Evolutionary conservation across 2,113 vertebrate genomes (phyloP).

Genomic region (Emberiza fucata): DNA sequence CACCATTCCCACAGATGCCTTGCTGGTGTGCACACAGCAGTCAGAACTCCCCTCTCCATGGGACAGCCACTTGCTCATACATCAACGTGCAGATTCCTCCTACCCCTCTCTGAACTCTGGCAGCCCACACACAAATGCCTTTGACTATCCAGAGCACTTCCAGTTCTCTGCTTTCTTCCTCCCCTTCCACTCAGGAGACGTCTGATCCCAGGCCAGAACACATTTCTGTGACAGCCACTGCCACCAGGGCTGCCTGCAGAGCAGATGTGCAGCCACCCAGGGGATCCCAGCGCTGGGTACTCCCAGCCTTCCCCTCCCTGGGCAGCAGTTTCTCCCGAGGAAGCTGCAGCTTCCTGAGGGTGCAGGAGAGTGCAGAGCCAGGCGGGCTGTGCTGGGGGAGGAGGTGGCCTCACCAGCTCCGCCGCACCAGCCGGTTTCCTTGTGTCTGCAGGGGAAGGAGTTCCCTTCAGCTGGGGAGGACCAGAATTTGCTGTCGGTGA

Average conservation of each 20-base stretch:
- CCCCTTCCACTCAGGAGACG: neutral
- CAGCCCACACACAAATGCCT: neutral
- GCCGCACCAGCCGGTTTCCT: neutral
- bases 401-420: neutral
- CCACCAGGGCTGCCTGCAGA: neutral
- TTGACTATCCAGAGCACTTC: neutral
- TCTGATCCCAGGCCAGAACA: neutral
- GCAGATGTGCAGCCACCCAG: neutral
- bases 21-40: neutral
- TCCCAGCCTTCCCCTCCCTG: neutral
- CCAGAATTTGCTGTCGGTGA: neutral
- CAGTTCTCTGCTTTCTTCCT: neutral
- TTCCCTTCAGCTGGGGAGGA: neutral
- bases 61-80: neutral
- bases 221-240: neutral
- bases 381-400: neutral
- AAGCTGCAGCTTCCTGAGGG: slow-evolving; percentile 75
- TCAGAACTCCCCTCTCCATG: neutral
- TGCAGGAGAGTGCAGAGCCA: neutral
- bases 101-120: neutral
- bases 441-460: slow-evolving; percentile 46
- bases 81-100: neutral
- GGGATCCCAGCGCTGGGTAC: neutral
- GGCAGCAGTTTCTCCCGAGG: slow-evolving; percentile 46
- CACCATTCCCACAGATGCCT: neutral